Evolutionary conservation across 2,888 invertebrate species (phyloP), one percentile per base, ranked within the genome.

Genomic region (Atrina japonica): DNA sequence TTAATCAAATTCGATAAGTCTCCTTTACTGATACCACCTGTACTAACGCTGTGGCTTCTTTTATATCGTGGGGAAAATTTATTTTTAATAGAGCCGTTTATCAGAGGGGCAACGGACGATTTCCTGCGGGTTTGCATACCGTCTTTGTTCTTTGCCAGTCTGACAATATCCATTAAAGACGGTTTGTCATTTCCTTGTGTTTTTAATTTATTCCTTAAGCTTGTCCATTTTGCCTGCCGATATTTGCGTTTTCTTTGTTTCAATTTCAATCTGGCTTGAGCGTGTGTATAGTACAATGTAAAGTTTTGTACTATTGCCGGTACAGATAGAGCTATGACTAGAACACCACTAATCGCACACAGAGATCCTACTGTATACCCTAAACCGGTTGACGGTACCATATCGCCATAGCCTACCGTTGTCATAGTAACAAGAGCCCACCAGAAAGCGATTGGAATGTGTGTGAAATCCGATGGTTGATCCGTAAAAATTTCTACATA

Each of bases 391-490:
- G 64, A 78, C 7, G 83, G 84, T 2, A 69, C 71, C 41, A 83
- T 71, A 41, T 84, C 84, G 49, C 84, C 84, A 59, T 83, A 83
- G 7, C 84, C 84, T 18, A 98, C 97, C 93, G 98, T 98, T 90
- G 96, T 96, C 96, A 96, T 96, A 91, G 96, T 96, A 90, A 96
- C 96, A 88, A 96, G 70, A 1, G 87, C 86, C 96, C 96, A 96
- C 96, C 96, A 96, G 93, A 96, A 96, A 80, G 96, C 96, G 91
- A 95, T 95, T 85, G 96, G 96, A 55, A 84, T 84, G 50, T 82
- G 78, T 29, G 77, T 64, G 43, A 83, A 80, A 29, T 82, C 76
- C 11, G 78, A 69, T 6, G 60, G 73, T 27, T 66, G 60, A 18
- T 77, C 73, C 0, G 81, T 75, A 53, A 80, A 79, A 47, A 81